Evolutionary conservation across 2,113 vertebrate species (phyloP).

Genomic region (Datnioides undecimradiatus): DNA sequence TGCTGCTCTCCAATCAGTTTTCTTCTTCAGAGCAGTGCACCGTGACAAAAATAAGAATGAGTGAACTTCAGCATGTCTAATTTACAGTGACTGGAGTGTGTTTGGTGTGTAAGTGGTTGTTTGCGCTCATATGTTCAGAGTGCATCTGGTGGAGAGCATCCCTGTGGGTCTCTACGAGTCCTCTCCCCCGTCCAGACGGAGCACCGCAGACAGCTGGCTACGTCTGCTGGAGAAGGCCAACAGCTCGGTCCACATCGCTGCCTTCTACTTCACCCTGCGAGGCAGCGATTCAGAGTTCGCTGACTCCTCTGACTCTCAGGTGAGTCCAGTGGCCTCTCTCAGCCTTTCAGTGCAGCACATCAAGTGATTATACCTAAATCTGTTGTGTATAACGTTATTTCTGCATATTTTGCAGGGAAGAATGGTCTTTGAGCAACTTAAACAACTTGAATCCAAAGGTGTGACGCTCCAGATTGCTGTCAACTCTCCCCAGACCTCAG

Average conservation of each 20-base stretch:
- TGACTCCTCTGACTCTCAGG: conserved; percentile 72
- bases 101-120: neutral
- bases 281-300: conserved; percentile 33
- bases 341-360: neutral
- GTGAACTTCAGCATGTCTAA: neutral
- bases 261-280: conserved; percentile 84
- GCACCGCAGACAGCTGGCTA: conserved; percentile 80
- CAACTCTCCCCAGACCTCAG: conserved; percentile 79
- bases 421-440: conserved; percentile 78
- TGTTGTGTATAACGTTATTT: neutral
- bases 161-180: conserved; percentile 71
- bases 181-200: conserved; percentile 45
- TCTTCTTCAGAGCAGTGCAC: neutral
- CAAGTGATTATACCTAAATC: neutral
- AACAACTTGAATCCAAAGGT: conserved; percentile 76
- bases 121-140: conserved; percentile 58
- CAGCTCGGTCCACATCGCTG: conserved; percentile 81
- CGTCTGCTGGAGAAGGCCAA: conserved; percentile 79
- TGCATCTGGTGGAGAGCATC: conserved; percentile 83
- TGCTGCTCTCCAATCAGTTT: neutral
- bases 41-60: neutral
- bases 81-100: neutral
- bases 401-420: conserved; percentile 72
- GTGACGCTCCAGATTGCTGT: conserved; percentile 82
- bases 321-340: conserved; percentile 9